Base-by-base conservation (phyloP, 1,140 invertebrate species). In the Lucilia sericata region DNA sequence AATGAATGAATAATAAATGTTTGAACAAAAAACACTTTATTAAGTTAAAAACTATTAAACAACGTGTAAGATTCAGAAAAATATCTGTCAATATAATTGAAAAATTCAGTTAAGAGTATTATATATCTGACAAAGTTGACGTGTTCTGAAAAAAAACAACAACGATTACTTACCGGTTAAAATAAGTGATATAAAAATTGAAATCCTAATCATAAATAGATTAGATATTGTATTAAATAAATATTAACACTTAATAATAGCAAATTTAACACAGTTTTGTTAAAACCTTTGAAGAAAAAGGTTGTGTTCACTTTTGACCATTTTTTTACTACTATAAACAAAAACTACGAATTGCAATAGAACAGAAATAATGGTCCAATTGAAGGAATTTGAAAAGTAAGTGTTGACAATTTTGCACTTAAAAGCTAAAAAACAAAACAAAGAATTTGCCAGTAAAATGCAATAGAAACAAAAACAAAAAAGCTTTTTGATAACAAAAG, bases 341-440 rank as follows among this genome's bases (percentile, higher is more conserved):
- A 60, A 60, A 60, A 3, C n/a, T 3, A 60, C 55, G 17, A 60
- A 60, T 60, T 30, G 25, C 25, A 30, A 70, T 70, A 70, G 2
- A 70, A 25, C 2, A 70, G 8, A 70, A 8, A 49, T 10, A 49
- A 80, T 80, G 76, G 76, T 21, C 47, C n/a, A 49, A 49, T 49
- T 80, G 13, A 21, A 19, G 7, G 42, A 80, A 51, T 21, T 80
- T 80, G 76, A 49, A 19, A 80, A 51, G 76, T 80, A 80, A 80
- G 76, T 80, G 42, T 80, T 19, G 65, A 0, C 51, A 55, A 14
- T 55, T 7, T 30, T 30, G 25, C 1, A 30, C 3, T 30, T 30
- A 2, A 30, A 30, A 30, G 25, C 25, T 1, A 30, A 30, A 30
- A 30, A 30, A 30, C 25, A 30, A 30, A 30, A 30, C 25, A 30